phyloP scores from a whole-genome alignment of 2,113 vertebrate species.

The Benitochromis conjunctus region DNA sequence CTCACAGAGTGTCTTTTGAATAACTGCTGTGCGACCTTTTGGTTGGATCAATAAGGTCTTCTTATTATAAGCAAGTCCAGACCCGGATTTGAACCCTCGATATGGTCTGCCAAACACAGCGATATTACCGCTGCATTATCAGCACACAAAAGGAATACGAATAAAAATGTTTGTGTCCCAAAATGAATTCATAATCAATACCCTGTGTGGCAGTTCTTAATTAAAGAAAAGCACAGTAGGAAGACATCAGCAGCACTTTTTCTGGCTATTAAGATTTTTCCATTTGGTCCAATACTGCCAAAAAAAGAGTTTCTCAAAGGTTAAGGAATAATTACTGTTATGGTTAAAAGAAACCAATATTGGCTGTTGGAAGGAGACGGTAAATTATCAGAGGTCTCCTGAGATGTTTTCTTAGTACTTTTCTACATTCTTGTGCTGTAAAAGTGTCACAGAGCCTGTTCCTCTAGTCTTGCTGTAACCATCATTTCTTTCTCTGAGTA shows the following conservation, averaged over 20 bases:
- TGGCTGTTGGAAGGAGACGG: background rate
- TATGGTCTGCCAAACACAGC: background rate
- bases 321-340: background rate
- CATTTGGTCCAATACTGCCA: background rate
- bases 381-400: background rate
- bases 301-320: background rate
- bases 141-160: accelerated
- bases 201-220: background rate
- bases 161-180: background rate
- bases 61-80: background rate
- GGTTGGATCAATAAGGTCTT: background rate
- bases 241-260: background rate
- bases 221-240: background rate
- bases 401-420: background rate
- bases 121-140: accelerated
- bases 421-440: background rate
- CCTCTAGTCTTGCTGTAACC: background rate
- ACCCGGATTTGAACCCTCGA: background rate
- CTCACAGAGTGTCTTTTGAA: background rate
- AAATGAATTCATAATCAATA: accelerated
- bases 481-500: background rate
- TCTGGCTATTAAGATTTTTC: background rate
- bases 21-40: background rate
- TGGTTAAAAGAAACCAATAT: background rate
- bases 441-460: background rate